Evolutionary conservation across 2,888 invertebrate genomes (phyloP).

Genomic region (Salticus scenicus): DNA sequence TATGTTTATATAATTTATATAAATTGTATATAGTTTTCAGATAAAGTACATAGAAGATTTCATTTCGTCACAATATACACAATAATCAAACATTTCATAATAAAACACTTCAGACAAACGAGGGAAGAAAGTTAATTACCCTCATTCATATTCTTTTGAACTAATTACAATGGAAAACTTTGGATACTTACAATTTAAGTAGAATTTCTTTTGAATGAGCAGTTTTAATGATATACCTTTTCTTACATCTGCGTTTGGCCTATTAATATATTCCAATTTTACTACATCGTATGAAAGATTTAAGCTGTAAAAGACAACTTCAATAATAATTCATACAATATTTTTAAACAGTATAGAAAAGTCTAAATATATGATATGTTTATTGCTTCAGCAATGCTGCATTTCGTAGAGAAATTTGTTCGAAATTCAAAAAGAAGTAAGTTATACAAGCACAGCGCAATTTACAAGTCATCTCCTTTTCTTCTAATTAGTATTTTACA

Average conservation of each 20-base stretch:
- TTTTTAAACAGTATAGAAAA: conserved; percentile 30
- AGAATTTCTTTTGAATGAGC: too few species aligned
- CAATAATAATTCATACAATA: conserved; percentile 26
- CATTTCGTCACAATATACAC: too few species aligned
- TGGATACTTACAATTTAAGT: too few species aligned
- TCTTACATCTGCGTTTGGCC: conserved; percentile 49
- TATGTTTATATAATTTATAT: too few species aligned
- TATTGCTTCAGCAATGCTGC: conserved; percentile 34
- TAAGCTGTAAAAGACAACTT: conserved; percentile 35
- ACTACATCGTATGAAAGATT: conserved; percentile 26
- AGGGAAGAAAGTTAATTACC: too few species aligned
- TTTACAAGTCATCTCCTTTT: conserved; percentile 22
- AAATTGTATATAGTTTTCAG: too few species aligned
- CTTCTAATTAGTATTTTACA: conserved; percentile 13
- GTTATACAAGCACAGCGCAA: conserved; percentile 6
- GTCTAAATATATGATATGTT: conserved; percentile 33
- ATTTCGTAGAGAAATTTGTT: conserved; percentile 12
- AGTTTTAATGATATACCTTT: conserved; percentile 33
- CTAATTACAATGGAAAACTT: too few species aligned
- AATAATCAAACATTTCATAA: too few species aligned
- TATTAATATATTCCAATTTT: conserved; percentile 15
- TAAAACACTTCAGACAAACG: too few species aligned
- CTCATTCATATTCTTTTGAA: too few species aligned
- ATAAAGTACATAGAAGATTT: too few species aligned
- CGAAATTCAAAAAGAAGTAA: conserved; percentile 15